Evolutionary conservation across 1,140 invertebrate genomes (phyloP), one percentile per base, ranked within the genome.

Genomic region (Wiebesia pumilae): DNA sequence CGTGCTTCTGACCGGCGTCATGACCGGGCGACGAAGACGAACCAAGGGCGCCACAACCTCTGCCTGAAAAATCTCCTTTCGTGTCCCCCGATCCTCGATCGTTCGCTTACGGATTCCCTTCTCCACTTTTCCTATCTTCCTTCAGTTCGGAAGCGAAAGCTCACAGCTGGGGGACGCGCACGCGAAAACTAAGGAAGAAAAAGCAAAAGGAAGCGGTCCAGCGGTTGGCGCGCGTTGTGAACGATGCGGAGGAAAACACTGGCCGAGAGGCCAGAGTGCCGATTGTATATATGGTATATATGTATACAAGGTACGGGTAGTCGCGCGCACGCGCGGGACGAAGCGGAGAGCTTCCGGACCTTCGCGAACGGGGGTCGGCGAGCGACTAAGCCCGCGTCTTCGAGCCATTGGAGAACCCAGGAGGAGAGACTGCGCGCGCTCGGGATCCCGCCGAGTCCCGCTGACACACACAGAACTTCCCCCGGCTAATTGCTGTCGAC

Each of bases 331-430:
- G 58, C 65, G 80, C 65, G 80, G 58, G 43, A 58, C 30, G 35
- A 4, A 38, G n/a, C 47, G 77, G 83, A 82, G 85, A 81, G 43
- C 80, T 83, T 83, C 90, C 91, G 90, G 90, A 93, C 92, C 92
- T 91, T 87, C 92, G 89, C 91, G 89, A 89, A 90, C 92, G 91
- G 90, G 90, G 91, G 92, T 93, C 92, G 92, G 92, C 89, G 92
- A 92, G 91, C 92, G 92, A 93, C 93, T 93, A 91, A 91, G 79
- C 83, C 89, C 86, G 62, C 40, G 73, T 47, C 80, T 75, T 87
- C 14, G 78, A 4, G 21, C 38, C 81, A 14, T 30, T n/a, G 51
- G 80, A 69, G 40, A 12, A 84, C 85, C 67, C 79, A 51, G 47
- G 35, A 65, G 81, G 80, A 73, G 81, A 75, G 75, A 87, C 80